phyloP scores from a whole-genome alignment of 2,888 invertebrate genomes.

The Mimachlamys varia region DNA sequence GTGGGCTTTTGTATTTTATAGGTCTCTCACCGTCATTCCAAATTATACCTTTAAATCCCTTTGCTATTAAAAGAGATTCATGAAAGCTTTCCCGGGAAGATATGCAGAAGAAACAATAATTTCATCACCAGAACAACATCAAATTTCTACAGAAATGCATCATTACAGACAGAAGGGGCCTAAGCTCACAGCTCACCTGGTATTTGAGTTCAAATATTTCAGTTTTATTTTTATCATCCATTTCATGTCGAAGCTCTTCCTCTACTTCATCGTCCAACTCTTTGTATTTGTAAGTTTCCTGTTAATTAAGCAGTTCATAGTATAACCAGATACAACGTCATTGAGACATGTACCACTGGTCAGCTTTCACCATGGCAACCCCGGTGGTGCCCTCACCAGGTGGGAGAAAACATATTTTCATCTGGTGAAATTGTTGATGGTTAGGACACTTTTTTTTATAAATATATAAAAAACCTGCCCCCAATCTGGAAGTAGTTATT shows the following conservation, averaged over 20 bases:
- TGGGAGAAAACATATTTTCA: too few relatives aligned
- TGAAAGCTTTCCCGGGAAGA: background rate
- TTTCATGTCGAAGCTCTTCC: slow-evolving; percentile 72
- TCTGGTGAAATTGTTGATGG: too few relatives aligned
- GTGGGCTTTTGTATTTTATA: background rate
- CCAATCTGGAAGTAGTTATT: too few relatives aligned
- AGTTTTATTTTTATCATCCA: slow-evolving; percentile 62
- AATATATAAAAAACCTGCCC: too few relatives aligned
- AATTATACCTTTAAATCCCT: background rate
- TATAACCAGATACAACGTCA: slow-evolving; percentile 47
- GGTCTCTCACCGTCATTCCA: background rate
- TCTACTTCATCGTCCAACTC: slow-evolving; percentile 77
- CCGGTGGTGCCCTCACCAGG: too few relatives aligned
- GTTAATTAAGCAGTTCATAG: slow-evolving; percentile 53
- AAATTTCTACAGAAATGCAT: background rate
- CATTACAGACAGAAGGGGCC: background rate
- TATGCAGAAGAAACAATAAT: background rate
- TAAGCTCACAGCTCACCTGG: slow-evolving; percentile 64
- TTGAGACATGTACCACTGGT: background rate
- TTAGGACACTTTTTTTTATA: too few relatives aligned
- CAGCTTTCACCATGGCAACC: background rate
- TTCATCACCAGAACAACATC: background rate
- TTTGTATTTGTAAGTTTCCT: slow-evolving; percentile 79
- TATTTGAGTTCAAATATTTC: slow-evolving; percentile 70
- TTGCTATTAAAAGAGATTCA: background rate